Base-by-base conservation (phyloP, 1,140 invertebrate genomes). In the Stenopsyche tienmushanensis region DNA sequence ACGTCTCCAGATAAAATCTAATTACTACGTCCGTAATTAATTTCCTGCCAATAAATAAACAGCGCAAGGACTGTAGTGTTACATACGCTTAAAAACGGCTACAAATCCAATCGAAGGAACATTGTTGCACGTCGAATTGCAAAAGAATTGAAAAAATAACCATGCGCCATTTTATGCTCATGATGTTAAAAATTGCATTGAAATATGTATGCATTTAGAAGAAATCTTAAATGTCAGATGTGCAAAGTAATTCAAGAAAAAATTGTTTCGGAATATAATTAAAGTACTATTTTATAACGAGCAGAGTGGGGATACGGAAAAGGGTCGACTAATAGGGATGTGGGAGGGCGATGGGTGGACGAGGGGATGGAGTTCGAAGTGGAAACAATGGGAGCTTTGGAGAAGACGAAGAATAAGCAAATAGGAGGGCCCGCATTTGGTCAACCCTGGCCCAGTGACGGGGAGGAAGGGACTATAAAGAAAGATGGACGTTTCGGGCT, bases 1-100 rank as follows among this genome's bases (percentile, higher is more conserved):
- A 44, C 67, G 67, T 69, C 67, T 69, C 67, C 63, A 65, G 67
- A 69, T 69, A 69, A 69, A 69, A 69, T 69, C 67, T 70, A 70
- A 70, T 70, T 70, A 70, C 64, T 59, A 64, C 49, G 60, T 70
- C 60, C 68, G 68, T 70, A 70, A 70, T 70, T 70, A 66, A 66
- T 66, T 66, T 70, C 64, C 68, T 64, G 60, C 59, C 68, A 70
- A 66, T 66, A 64, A 70, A 70, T 66, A 66, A 70, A n/a, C n/a
- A n/a, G n/a, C n/a, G n/a, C n/a, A n/a, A n/a, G n/a, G n/a, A n/a
- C n/a, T n/a, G n/a, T n/a, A n/a, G n/a, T n/a, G n/a, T n/a, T n/a
- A n/a, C n/a, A n/a, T n/a, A n/a, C n/a, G n/a, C n/a, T n/a, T n/a
- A n/a, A n/a, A n/a, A n/a, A n/a, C n/a, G n/a, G n/a, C n/a, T n/a